Base-by-base conservation (phyloP, 2,797 vertebrate species). In the Ctenopoma multispine region DNA sequence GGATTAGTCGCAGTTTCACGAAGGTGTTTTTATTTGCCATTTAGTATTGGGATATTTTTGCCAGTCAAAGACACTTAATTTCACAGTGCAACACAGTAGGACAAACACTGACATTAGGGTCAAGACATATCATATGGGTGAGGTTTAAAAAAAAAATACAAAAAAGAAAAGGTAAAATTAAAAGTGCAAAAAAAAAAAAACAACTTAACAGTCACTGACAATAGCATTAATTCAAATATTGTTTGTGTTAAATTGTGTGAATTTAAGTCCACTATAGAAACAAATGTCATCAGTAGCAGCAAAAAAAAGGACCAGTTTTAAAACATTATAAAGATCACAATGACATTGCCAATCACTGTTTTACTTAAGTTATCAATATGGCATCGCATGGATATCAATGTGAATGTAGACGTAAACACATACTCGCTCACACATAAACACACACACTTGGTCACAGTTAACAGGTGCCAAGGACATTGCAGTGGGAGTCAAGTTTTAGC, bases 1-100 rank as follows among this genome's bases (percentile, higher is more conserved):
- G 83, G 91, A 92, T 92, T 92, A 92, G 91, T 93, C 92, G 91
- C 91, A 92, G 88, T 90, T 93, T 92, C 90, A 93, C 91, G 91
- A 90, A 90, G 82, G 89, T 90, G 90, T 85, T 92, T 93, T 93
- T 93, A 92, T 93, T 93, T 91, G 90, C 90, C 90, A 91, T 92
- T 92, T 88, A 92, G 88, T 91, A 91, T 92, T 89, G 85, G 86
- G 87, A 92, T 90, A 88, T 82, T 87, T 91, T 84, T 89, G 87
- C 90, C 87, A 91, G 87, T 92, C 85, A 91, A 90, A 92, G 89
- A 93, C 91, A 91, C 87, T 88, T 91, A 90, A 87, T 90, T 92
- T 92, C 89, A 93, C 92, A 92, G 89, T 92, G 92, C 89, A 92
- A 90, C 89, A 93, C 88, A 92, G 83, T 90, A 87, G 87, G 90